Percentiles rank a stretch among this genome's conserved stretches.
Conservation (phyloP, 2,113 vertebrate genomes). For the Struthidea cinerea region DNA sequence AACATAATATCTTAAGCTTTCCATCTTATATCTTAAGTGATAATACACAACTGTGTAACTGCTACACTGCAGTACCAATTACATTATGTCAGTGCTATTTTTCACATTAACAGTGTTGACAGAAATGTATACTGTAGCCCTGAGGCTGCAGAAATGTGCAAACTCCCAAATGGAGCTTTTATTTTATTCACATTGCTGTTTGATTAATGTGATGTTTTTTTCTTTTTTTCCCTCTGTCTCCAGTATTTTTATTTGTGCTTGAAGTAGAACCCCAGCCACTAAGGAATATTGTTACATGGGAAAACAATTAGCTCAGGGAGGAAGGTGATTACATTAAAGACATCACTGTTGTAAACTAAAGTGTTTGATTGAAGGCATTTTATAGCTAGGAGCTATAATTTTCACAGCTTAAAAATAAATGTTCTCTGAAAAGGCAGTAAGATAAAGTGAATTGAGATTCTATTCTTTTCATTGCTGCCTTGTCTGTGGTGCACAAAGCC, state of each 20-base stretch:
- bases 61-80: not conserved
- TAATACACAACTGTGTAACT: not conserved
- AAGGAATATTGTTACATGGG: not conserved
- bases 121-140: slow-evolving; percentile 12
- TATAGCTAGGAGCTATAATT: not conserved
- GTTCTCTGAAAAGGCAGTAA: not conserved
- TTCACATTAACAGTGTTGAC: slow-evolving; percentile 31
- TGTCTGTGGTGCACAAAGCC: not conserved
- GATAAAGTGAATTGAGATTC: not conserved
- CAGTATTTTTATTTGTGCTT: not conserved
- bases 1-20: not conserved
- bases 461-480: not conserved
- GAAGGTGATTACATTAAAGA: not conserved
- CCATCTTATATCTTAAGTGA: not conserved
- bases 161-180: not conserved
- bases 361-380: not conserved
- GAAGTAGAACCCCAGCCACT: not conserved
- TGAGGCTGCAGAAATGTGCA: slow-evolving; percentile 11
- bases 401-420: not conserved
- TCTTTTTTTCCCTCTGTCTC: not conserved
- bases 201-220: not conserved
- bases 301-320: not conserved
- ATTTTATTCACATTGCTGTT: not conserved
- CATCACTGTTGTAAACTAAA: not conserved
- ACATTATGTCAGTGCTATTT: slow-evolving; percentile 1